phyloP scores from a whole-genome alignment of 2,797 vertebrate species.

The Peromyscus melanophrys region DNA sequence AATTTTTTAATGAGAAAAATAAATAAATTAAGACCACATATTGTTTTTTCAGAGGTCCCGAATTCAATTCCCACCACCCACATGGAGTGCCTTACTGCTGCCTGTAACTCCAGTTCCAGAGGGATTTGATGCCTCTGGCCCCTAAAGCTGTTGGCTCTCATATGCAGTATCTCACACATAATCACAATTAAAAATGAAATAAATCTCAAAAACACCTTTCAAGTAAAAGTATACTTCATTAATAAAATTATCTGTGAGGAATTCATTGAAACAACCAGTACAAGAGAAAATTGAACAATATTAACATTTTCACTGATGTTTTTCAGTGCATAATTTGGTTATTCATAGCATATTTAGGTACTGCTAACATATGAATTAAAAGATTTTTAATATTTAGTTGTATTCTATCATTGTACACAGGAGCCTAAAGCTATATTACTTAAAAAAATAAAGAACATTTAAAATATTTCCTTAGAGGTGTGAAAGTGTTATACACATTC shows the following conservation, averaged over 20 bases:
- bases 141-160: background rate
- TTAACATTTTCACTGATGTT: conserved; percentile 16
- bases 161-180: background rate
- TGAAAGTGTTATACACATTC: background rate
- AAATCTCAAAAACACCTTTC: background rate
- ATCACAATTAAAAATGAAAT: background rate
- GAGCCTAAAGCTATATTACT: background rate
- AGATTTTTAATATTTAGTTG: conserved; percentile 9
- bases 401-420: background rate
- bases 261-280: background rate
- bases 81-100: background rate
- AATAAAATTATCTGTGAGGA: conserved; percentile 11
- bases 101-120: background rate
- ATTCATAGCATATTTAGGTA: background rate
- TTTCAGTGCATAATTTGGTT: conserved; percentile 29
- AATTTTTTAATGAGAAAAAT: background rate
- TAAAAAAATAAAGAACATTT: conserved; percentile 13
- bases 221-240: conserved; percentile 3
- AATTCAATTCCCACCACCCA: background rate
- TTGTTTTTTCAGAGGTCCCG: background rate
- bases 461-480: background rate
- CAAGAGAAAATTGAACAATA: background rate
- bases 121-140: background rate
- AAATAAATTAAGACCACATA: background rate
- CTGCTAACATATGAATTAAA: background rate